Evolutionary conservation across 2,888 invertebrate species (phyloP).

Genomic region (Lagria hirta): DNA sequence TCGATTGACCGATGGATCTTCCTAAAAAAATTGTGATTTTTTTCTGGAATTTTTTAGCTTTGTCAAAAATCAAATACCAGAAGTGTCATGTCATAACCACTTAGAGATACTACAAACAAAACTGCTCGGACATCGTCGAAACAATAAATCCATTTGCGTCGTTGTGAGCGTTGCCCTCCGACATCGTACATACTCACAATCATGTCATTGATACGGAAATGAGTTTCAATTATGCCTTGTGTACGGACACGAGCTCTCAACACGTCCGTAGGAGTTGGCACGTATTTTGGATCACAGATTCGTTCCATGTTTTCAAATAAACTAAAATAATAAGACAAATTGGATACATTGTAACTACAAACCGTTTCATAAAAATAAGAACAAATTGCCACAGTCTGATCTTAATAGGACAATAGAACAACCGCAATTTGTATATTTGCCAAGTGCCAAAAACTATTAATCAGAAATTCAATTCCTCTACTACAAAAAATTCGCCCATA

Average conservation of each 20-base stretch:
- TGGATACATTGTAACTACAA: too few species aligned
- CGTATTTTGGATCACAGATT: constrained; percentile 63
- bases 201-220: constrained; percentile 63
- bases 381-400: too few species aligned
- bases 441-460: too few species aligned
- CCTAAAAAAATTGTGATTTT: constrained; percentile 44
- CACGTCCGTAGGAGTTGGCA: constrained; percentile 66
- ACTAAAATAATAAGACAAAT: too few species aligned
- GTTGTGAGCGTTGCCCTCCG: constrained; percentile 66
- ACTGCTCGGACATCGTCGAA: constrained; percentile 67
- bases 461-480: too few species aligned
- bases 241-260: constrained; percentile 64
- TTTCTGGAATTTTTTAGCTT: constrained; percentile 1
- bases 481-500: too few species aligned
- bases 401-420: too few species aligned
- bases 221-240: constrained; percentile 68
- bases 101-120: constrained; percentile 65
- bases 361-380: too few species aligned
- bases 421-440: too few species aligned
- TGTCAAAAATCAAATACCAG: constrained; percentile 45
- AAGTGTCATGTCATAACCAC: constrained; percentile 68
- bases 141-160: constrained; percentile 69
- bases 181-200: constrained; percentile 66
- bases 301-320: constrained; percentile 69
- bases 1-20: constrained; percentile 64